phyloP scores from a whole-genome alignment of 2,888 invertebrate genomes.

The Cryptosula pallasiana region DNA sequence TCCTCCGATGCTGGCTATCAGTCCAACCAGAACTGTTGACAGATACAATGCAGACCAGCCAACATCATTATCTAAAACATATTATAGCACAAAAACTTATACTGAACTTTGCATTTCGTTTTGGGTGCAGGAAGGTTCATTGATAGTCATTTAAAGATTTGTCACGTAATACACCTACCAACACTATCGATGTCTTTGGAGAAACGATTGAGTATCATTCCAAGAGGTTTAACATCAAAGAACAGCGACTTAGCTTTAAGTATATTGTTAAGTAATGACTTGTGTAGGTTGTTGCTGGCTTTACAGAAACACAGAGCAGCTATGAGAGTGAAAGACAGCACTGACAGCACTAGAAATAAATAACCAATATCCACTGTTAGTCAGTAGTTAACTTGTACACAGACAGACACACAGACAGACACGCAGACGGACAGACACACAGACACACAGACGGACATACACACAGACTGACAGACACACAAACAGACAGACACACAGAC shows the following conservation, averaged over 20 bases:
- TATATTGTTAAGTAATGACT: background rate
- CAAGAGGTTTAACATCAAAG: conserved; percentile 42
- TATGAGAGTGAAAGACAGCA: conserved; percentile 23
- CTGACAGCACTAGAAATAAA: background rate
- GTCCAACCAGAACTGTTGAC: background rate
- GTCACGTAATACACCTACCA: background rate
- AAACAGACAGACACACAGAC: too few species aligned
- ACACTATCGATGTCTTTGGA: conserved; percentile 41
- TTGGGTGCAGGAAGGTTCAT: too few species aligned
- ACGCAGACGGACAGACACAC: too few species aligned
- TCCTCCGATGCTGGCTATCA: background rate
- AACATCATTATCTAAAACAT: background rate
- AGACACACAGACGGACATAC: too few species aligned
- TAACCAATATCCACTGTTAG: background rate
- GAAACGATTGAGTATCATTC: conserved; percentile 42
- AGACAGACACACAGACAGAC: too few species aligned
- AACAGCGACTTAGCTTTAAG: conserved; percentile 43
- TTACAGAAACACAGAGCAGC: conserved; percentile 27
- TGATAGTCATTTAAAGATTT: too few species aligned
- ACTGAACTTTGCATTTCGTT: too few species aligned
- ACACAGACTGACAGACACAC: too few species aligned
- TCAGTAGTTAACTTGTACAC: background rate
- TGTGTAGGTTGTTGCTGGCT: conserved; percentile 1
- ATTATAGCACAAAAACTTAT: too few species aligned
- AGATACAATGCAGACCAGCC: background rate